Evolutionary conservation across 2,113 vertebrate genomes (phyloP), one percentile per base, ranked within the genome.

Genomic region (Ameiurus melas): DNA sequence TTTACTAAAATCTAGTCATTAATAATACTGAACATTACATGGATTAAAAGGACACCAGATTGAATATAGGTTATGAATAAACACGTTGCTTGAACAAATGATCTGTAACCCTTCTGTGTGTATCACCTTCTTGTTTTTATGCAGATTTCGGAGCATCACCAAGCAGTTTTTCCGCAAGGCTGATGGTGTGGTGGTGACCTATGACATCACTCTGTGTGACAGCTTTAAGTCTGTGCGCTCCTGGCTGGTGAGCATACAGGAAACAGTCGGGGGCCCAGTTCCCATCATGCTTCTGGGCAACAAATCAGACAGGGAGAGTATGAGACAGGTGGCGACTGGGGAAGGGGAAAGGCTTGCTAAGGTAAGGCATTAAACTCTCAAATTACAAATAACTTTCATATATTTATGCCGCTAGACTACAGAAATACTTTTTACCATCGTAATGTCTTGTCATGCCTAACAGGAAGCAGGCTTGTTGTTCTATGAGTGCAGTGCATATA

Each of bases 151-250:
- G 85, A 97, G 97, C 91, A 97, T 99, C 89, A 97, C 97, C 79
- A 98, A 97, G 92, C 98, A 99, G 94, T 99, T 99, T 94, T 99
- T 99, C 90, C 94, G 98, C 62, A 98, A 97, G 93, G 97, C 96
- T 0, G 98, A 99, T 17, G 98, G 97, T 0, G 96, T 98, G 87
- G 94, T 98, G 80, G 91, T 99, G 90, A 96, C 97, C 95, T 98
- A 98, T 2, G 98, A 99, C 55, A 94, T 98, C 92, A 98, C 97
- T 0, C 92, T 94, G 89, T 94, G 91, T 90, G 95, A 96, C 77
- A 97, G 97, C 8, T 98, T 98, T 92, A 94, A 92, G 70, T 95
- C 96, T 0, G 96, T 99, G 36, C 94, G 90, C 14, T 95, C 95
- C 55, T 99, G 97, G 98, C 93, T 99, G 83, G 91, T 89, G 91